Conservation (phyloP, 2,797 vertebrate genomes). For the Channallabes apus region DNA sequence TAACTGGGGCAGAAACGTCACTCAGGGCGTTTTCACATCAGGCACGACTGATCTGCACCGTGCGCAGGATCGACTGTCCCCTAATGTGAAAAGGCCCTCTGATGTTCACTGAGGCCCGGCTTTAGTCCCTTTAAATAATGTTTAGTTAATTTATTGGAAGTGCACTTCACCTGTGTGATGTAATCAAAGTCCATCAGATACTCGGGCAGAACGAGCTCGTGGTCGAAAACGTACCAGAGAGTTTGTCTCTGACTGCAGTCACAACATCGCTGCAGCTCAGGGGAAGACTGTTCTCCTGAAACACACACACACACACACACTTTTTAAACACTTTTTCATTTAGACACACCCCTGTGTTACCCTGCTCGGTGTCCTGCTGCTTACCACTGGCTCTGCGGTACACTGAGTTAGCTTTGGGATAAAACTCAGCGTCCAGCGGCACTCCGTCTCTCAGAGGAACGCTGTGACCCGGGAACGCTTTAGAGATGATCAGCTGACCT, state of each 20-base stretch:
- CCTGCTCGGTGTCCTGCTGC: constrained; percentile 32
- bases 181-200: constrained; percentile 83
- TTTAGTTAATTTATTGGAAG: neutral
- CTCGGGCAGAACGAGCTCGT: constrained; percentile 82
- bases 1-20: neutral
- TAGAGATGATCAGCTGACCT: constrained; percentile 79
- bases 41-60: too few relatives aligned
- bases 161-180: constrained; percentile 68
- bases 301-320: neutral
- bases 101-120: neutral
- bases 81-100: too few relatives aligned
- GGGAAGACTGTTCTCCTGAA: constrained; percentile 43
- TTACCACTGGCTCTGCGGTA: constrained; percentile 65
- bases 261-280: constrained; percentile 59
- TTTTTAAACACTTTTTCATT: neutral
- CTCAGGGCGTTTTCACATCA: neutral
- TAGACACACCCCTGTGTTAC: constrained; percentile 1
- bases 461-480: constrained; percentile 81
- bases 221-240: constrained; percentile 84
- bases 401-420: constrained; percentile 74
- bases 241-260: constrained; percentile 67
- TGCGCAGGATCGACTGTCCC: too few relatives aligned
- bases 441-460: constrained; percentile 64
- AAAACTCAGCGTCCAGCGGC: constrained; percentile 63
- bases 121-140: too few relatives aligned